phyloP scores from a whole-genome alignment of 2,113 vertebrate species.

The Nematolebias whitei region DNA sequence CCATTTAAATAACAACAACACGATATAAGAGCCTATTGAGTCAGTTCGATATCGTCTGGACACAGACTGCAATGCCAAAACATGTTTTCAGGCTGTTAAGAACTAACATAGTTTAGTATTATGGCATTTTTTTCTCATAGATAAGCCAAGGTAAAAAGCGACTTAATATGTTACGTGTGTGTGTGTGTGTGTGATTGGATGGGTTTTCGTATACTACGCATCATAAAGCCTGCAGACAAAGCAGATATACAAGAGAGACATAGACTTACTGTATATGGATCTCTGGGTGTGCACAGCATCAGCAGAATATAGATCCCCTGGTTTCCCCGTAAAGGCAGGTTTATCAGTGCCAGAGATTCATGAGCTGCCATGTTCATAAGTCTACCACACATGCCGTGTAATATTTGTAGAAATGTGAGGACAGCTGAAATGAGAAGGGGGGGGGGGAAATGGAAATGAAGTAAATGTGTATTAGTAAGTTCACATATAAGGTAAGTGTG shows the following conservation, averaged over 20 bases:
- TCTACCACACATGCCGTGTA: conserved; percentile 17
- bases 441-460: too few species aligned
- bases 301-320: conserved; percentile 60
- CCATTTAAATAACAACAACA: conserved; percentile 38
- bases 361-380: conserved; percentile 41
- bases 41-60: conserved; percentile 23
- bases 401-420: conserved; percentile 14
- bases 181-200: neutral
- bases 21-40: conserved; percentile 23
- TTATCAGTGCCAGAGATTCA: conserved; percentile 59
- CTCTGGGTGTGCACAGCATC: conserved; percentile 34
- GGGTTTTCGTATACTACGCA: neutral
- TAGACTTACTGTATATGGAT: conserved; percentile 8
- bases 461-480: neutral
- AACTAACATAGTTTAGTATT: conserved; percentile 1
- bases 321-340: conserved; percentile 48
- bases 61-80: conserved; percentile 19
- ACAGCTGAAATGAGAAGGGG: neutral
- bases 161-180: too few species aligned
- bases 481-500: neutral
- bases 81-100: conserved; percentile 23
- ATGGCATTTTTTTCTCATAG: neutral
- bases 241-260: neutral
- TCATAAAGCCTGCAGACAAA: neutral
- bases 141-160: conserved; percentile 6